phyloP scores from a whole-genome alignment of 2,113 vertebrate genomes.

The Craseonycteris thonglongyai region DNA sequence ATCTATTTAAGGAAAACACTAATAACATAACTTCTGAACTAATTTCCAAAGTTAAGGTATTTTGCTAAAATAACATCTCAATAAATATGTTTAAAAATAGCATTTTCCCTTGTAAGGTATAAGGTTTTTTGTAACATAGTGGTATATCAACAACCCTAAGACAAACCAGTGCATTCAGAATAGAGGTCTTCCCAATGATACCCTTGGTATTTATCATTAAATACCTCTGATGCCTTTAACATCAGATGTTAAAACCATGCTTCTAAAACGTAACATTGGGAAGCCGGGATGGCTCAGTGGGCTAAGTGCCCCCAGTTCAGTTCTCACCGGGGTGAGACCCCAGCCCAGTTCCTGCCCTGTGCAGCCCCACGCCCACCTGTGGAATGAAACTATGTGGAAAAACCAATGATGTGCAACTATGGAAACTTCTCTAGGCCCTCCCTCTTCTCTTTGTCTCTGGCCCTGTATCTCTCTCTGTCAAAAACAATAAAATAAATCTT shows the following conservation, averaged over 20 bases:
- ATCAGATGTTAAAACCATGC: not conserved
- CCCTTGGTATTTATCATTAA: not conserved
- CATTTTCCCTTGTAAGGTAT: not conserved
- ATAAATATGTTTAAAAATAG: not conserved
- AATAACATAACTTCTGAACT: not conserved
- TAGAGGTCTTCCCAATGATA: not conserved
- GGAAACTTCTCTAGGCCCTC: too few relatives aligned
- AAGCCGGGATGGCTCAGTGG: too few relatives aligned
- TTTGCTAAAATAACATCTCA: not conserved
- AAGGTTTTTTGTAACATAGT: not conserved
- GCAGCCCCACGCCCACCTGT: too few relatives aligned
- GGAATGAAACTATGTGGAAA: too few relatives aligned
- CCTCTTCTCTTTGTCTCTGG: too few relatives aligned
- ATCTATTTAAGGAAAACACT: not conserved
- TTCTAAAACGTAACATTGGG: slow-evolving; percentile 4
- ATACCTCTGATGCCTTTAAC: not conserved
- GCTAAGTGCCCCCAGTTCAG: too few relatives aligned
- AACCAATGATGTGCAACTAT: too few relatives aligned
- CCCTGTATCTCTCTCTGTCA: too few relatives aligned
- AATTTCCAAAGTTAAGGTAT: not conserved
- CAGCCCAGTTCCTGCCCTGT: too few relatives aligned
- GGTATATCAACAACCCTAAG: not conserved
- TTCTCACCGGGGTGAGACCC: too few relatives aligned
- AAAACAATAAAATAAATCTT: too few relatives aligned
- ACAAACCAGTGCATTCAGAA: not conserved